Conservation (phyloP, 2,797 vertebrate species). For the Scleropages formosus region DNA sequence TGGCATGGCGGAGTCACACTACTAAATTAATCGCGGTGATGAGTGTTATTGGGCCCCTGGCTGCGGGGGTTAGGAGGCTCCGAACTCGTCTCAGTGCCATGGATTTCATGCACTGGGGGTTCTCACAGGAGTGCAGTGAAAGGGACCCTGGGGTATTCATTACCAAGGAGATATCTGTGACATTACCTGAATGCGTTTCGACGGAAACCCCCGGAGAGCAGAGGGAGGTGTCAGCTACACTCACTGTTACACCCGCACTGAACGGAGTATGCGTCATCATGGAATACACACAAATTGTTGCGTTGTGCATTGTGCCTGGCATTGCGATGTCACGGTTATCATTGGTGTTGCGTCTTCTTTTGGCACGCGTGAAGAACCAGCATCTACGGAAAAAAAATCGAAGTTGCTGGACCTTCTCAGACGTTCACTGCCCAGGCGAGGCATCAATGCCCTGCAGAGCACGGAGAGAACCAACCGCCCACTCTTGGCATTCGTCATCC, state of each 20-base stretch:
- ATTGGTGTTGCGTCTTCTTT: no score
- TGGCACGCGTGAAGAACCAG: no score
- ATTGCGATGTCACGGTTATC: not conserved
- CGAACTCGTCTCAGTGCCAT: not conserved
- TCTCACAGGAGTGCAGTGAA: not conserved
- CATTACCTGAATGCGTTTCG: not conserved
- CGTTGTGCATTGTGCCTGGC: not conserved
- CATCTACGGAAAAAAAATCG: no score
- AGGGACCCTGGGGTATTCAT: slow-evolving; percentile 16
- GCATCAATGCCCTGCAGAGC: not conserved
- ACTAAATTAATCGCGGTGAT: not conserved
- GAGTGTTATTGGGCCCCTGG: not conserved
- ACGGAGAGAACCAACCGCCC: not conserved
- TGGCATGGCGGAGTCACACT: not conserved
- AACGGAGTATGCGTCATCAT: not conserved
- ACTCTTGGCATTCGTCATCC: slow-evolving; percentile 5
- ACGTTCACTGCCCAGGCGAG: not conserved
- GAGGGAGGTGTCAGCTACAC: not conserved
- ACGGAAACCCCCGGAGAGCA: not conserved
- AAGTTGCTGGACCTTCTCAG: no score
- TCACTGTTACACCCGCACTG: not conserved
- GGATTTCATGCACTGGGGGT: slow-evolving; percentile 10
- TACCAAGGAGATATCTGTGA: not conserved
- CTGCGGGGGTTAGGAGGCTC: not conserved
- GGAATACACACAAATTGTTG: not conserved